phyloP scores from a whole-genome alignment of 2,797 vertebrate genomes.

The Vireo griseus region DNA sequence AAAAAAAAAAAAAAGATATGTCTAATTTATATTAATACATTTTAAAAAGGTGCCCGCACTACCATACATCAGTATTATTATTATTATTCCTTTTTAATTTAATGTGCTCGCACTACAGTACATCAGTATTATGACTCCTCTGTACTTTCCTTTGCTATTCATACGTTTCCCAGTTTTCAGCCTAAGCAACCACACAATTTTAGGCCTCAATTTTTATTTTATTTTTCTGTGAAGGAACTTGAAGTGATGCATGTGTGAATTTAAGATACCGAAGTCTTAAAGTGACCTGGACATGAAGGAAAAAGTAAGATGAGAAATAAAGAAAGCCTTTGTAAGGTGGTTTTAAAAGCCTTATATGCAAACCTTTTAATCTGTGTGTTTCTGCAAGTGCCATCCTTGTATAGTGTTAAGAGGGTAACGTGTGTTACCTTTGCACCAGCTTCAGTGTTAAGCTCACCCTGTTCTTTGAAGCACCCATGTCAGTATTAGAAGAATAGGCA shows the following conservation, averaged over 20 bases:
- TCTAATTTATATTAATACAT: constrained; percentile 99
- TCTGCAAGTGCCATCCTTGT: constrained; percentile 99
- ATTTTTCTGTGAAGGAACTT: constrained; percentile 91
- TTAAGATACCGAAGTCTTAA: constrained; percentile 91
- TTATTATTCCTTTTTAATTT: constrained; percentile 86
- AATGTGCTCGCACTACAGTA: constrained; percentile 90
- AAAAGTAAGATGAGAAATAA: constrained; percentile 87
- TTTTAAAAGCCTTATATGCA: constrained; percentile 99
- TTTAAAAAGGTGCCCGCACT: constrained; percentile 90
- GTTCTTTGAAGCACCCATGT: constrained; percentile 98
- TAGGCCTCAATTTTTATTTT: constrained; percentile 88
- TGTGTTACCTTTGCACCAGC: constrained; percentile 92
- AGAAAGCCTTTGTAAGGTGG: constrained; percentile 97
- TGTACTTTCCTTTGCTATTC: constrained; percentile 87
- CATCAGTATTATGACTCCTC: constrained; percentile 87
- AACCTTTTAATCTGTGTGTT: constrained; percentile 99
- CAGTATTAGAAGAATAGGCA: constrained; percentile 99
- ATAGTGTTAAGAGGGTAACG: constrained; percentile 93
- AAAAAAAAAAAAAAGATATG: constrained; percentile 93
- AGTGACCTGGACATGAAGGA: constrained; percentile 91
- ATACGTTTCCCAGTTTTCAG: constrained; percentile 82
- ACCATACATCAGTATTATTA: constrained; percentile 91
- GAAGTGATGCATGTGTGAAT: constrained; percentile 91
- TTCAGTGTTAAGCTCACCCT: constrained; percentile 97
- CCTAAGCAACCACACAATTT: constrained; percentile 95